Percentiles rank a stretch among this genome's conserved stretches.
phyloP scores from a whole-genome alignment of 2,888 invertebrate species.

The Meteorus colon region DNA sequence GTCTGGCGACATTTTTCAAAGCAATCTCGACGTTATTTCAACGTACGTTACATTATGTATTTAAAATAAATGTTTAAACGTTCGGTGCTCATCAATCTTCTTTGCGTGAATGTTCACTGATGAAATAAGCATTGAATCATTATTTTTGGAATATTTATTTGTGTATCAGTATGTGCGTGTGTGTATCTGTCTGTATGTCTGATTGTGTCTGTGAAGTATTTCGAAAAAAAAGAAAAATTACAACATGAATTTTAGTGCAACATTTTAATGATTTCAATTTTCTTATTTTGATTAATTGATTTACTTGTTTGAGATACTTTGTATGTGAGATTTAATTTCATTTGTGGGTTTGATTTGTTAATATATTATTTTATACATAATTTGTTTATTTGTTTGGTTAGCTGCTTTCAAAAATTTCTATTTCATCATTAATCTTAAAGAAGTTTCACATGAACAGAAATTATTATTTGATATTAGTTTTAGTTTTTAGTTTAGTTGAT shows the following conservation, averaged over 20 bases:
- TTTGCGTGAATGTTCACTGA: not conserved
- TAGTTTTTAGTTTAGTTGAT: no score
- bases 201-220: not conserved
- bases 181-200: not conserved
- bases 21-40: constrained; percentile 14
- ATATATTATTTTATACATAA: no score
- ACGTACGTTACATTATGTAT: not conserved
- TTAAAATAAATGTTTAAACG: not conserved
- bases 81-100: constrained; percentile 16
- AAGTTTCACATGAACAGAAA: no score
- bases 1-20: constrained; percentile 16
- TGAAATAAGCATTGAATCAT: constrained; percentile 13
- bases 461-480: no score
- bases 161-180: not conserved
- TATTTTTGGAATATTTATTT: constrained; percentile 1
- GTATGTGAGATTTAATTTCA: no score
- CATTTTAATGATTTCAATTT: no score
- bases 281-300: no score
- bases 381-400: not conserved
- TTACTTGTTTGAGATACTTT: no score
- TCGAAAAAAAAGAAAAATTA: not conserved
- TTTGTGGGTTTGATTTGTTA: no score
- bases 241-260: no score
- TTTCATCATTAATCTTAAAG: no score
- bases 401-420: no score